Percentiles rank a stretch among this genome's conserved stretches.
Conservation (phyloP, 2,113 vertebrate genomes). For the Brachionichthys hirsutus region DNA sequence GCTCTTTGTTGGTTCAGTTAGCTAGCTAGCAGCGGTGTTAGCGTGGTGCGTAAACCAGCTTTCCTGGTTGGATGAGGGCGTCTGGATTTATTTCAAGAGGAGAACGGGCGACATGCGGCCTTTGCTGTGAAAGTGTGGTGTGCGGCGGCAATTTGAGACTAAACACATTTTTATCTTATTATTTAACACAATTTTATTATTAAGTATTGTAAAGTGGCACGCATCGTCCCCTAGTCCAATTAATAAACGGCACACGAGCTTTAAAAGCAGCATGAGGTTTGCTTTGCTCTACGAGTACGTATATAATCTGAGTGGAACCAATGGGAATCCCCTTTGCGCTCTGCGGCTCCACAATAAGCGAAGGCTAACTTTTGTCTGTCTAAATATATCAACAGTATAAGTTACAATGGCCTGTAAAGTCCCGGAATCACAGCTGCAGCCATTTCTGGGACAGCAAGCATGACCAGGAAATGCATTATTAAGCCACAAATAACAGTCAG, state of each 20-base stretch:
- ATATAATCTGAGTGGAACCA: not conserved
- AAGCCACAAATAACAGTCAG: not conserved
- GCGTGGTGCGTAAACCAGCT: too few species aligned
- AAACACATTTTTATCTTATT: too few species aligned
- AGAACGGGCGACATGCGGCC: too few species aligned
- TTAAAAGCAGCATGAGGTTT: not conserved
- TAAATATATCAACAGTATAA: constrained; percentile 55
- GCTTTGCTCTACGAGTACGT: not conserved
- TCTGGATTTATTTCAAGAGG: too few species aligned
- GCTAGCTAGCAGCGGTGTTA: too few species aligned
- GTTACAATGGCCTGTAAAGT: constrained; percentile 23
- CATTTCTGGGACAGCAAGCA: constrained; percentile 20
- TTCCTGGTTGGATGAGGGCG: too few species aligned
- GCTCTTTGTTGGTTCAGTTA: too few species aligned
- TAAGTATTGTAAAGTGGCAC: too few species aligned
- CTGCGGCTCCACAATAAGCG: constrained; percentile 28
- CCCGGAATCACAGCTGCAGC: constrained; percentile 20
- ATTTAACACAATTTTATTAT: too few species aligned
- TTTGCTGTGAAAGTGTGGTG: too few species aligned
- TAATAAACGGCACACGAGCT: not conserved
- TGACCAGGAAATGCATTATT: not conserved
- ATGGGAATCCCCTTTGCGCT: constrained; percentile 29
- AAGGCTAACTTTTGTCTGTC: constrained; percentile 40
- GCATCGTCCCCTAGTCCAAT: too few species aligned
- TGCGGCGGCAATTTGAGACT: too few species aligned